Base-by-base conservation (phyloP, 2,113 vertebrate species). In the Xiphorhynchus elegans region DNA sequence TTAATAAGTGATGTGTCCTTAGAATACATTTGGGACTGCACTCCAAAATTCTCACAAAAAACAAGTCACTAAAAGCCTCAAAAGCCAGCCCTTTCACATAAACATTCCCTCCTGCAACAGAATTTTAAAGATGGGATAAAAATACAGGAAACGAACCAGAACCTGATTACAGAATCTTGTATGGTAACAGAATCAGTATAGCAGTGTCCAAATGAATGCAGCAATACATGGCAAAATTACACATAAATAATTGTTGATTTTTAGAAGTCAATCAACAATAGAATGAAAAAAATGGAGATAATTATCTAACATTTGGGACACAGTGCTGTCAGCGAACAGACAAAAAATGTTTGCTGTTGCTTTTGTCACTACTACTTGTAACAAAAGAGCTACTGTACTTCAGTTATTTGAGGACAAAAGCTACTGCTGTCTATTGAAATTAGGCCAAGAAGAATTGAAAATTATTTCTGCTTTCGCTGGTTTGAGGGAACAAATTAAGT, bases 11-110 rank as follows among this genome's bases (percentile, higher is more conserved):
- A 52, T 73, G 8, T 12, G 50, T 85, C 35, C 10, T 78, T 78
- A 11, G 69, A 8, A 42, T 0, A 4, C n/a, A 52, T 28, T 90
- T 69, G 13, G 9, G n/a, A 46, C 25, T 37, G 1, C 5, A 60
- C 2, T 84, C 9, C 29, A 24, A 46, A 84, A 60, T 59, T 84
- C 18, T 77, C 29, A 55, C 24, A n/a, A 19, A 68, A 81, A 81
- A 55, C 23, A 64, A 64, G 4, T 16, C 16, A 37, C 3, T 42
- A 42, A 81, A 88, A 28, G 21, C 20, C 23, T 31, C 40, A 55
- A 92, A 39, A 55, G 1, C 6, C 67, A 42, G 8, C 0, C 9
- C 2, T 7, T 24, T 3, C 17, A 15, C 10, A 19, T 8, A 39
- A 58, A 67, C 5, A 17, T 7, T 56, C 4, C 3, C 3, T 63